These are phyloP conservation scores for Pseudanteris insignis DNA, from an alignment of 2,888 invertebrate species.

Conservation along the genomic window DNA sequence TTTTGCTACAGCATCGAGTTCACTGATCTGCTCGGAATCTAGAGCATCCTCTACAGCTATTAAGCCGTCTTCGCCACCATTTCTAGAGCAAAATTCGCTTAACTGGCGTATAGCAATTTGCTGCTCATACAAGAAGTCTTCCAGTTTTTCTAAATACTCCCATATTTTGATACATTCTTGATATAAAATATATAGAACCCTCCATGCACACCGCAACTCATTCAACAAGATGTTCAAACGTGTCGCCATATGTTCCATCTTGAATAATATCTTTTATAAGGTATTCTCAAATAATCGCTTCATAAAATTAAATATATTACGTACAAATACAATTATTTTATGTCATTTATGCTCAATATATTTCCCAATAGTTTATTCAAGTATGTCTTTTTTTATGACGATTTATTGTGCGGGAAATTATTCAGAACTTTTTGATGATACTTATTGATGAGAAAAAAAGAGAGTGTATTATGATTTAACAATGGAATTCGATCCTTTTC, in stretches of 20 bases:
- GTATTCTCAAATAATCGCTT: neutral
- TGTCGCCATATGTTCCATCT: slow-evolving; percentile 89
- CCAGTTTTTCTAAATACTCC: slow-evolving; percentile 88
- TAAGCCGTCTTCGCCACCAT: slow-evolving; percentile 66
- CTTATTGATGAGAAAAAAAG: too few relatives aligned
- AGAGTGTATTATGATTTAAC: too few relatives aligned
- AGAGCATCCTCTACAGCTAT: slow-evolving; percentile 54
- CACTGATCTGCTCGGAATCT: slow-evolving; percentile 55
- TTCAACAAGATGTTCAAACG: slow-evolving; percentile 83
- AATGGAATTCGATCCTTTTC: slow-evolving; percentile 31
- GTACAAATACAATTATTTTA: slow-evolving; percentile 19
- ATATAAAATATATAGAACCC: slow-evolving; percentile 87
- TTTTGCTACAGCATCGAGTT: slow-evolving; percentile 62
- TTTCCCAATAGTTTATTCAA: too few relatives aligned
- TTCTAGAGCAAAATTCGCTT: slow-evolving; percentile 78
- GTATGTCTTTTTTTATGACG: slow-evolving; percentile 45
- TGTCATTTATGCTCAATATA: slow-evolving; percentile 21
- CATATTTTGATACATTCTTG: slow-evolving; percentile 95
- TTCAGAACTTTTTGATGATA: too few relatives aligned
- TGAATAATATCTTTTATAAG: slow-evolving; percentile 5
- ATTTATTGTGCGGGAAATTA: slow-evolving; percentile 46
- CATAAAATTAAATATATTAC: slow-evolving; percentile 15
- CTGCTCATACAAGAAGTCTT: slow-evolving; percentile 86
- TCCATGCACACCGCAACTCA: slow-evolving; percentile 91
- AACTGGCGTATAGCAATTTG: slow-evolving; percentile 90